Base-by-base conservation (phyloP, 1,140 invertebrate species). In the Formica selysi region DNA sequence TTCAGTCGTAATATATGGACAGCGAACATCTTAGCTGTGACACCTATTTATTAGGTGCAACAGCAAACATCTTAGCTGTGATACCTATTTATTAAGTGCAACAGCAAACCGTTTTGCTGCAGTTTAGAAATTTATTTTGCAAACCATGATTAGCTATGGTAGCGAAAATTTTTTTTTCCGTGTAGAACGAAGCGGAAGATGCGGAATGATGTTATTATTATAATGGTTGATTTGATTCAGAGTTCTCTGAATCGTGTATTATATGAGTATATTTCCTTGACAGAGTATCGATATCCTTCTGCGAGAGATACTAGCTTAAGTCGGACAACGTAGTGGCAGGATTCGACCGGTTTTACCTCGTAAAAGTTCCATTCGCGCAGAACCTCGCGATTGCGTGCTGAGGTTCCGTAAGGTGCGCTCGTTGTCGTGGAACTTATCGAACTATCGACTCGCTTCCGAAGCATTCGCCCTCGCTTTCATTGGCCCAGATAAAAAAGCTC, bases 311-410 rank as follows among this genome's bases (percentile, higher is more conserved):
- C 29, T 68, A 74, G 79, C 38, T 48, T 86, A 90, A 87, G 89
- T 89, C 76, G 79, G 86, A 89, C 68, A 76, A 85, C 44, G 78
- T 38, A 51, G 26, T 71, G 64, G 68, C 59, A 78, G 68, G 78
- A 70, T 57, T 74, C 44, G 85, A 61, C 44, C 76, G 74, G 78
- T 89, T 76, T 86, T 80, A 89, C 64, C 76, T 90, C 86, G 80
- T 90, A 90, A 90, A 87, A 90, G 86, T 90, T 88, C 48, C 51
- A 51, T 76, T 90, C 79, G 68, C 57, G 57, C 64, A 67, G 81
- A 79, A 89, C 70, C 80, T 90, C 73, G 85, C 90, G 89, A 87
- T 92, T 81, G 90, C 89, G 91, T 92, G 91, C 85, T 86, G 89
- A 92, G 70, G 81, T 78, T 89, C 76, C 80, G 86, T 91, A 91